Percentiles rank a stretch among this genome's conserved stretches.
Conservation (phyloP, 2,797 vertebrate genomes). For the Denticeps clupeoides region DNA sequence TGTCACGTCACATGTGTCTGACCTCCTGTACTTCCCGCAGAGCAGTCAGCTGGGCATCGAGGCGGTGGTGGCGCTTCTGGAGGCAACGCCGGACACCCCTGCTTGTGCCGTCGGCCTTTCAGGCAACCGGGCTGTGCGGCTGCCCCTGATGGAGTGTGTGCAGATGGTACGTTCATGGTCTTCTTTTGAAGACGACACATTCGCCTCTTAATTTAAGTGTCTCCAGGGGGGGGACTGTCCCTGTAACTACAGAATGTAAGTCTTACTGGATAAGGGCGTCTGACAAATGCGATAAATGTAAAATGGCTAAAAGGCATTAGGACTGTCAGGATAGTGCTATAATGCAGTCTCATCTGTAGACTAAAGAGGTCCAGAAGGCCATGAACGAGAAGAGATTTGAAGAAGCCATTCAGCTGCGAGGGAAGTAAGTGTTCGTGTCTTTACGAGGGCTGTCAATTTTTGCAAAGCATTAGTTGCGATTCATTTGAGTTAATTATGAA, state of each 20-base stretch:
- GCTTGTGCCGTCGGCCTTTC: constrained; percentile 87
- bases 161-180: constrained; percentile 74
- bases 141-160: constrained; percentile 92
- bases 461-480: no score
- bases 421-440: constrained; percentile 63
- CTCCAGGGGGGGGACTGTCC: no score
- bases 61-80: constrained; percentile 83
- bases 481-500: no score
- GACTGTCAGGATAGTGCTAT: not conserved
- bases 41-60: constrained; percentile 93
- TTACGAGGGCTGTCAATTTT: no score
- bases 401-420: constrained; percentile 81
- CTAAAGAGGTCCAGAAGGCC: constrained; percentile 86
- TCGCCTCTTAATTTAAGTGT: no score
- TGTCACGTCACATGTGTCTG: no score
- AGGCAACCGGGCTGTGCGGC: constrained; percentile 78
- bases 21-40: constrained; percentile 40
- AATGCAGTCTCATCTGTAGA: constrained; percentile 48
- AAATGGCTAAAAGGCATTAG: no score
- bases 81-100: constrained; percentile 75
- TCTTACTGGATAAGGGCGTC: no score
- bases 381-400: constrained; percentile 90
- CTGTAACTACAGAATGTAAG: no score
- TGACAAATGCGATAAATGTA: no score
- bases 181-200: no score